These are phyloP conservation scores for Rhynchonema sp. DNA, from an alignment of 2,888 invertebrate species.

Conservation along the genomic window DNA sequence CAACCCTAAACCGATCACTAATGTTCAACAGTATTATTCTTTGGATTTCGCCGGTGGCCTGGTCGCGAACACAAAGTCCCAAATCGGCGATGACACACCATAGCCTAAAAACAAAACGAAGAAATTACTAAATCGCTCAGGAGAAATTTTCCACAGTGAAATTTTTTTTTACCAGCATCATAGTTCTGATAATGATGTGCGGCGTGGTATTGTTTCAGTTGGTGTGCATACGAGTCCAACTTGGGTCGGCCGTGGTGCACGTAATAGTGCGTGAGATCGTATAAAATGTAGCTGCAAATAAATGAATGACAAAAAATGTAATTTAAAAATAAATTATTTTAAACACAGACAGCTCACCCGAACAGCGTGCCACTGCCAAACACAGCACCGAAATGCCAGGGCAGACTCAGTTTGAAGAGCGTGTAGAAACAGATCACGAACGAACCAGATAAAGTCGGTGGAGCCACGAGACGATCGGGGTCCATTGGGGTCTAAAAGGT, in stretches of 20 bases:
- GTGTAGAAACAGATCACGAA: conserved; percentile 26
- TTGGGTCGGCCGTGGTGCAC: conserved; percentile 31
- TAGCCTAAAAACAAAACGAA: no score
- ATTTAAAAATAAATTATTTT: no score
- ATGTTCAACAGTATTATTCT: no score
- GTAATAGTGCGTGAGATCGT: conserved; percentile 33
- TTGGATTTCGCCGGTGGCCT: no score
- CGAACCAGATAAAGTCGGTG: conserved; percentile 29
- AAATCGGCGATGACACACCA: no score
- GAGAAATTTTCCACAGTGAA: no score
- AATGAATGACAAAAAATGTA: no score
- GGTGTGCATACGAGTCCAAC: conserved; percentile 25
- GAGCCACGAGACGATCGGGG: conserved; percentile 32
- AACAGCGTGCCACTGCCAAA: conserved; percentile 28
- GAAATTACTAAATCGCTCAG: no score
- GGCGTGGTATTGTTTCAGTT: conserved; percentile 32
- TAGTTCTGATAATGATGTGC: conserved; percentile 36
- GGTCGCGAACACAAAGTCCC: no score
- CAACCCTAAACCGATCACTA: no score
- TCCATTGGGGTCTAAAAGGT: conserved; percentile 33
- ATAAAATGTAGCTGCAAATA: conserved; percentile 29
- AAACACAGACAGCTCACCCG: no score
- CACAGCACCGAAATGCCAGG: conserved; percentile 20
- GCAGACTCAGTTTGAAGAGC: conserved; percentile 22
- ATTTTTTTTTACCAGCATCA: no score